phyloP scores from a whole-genome alignment of 2,113 vertebrate genomes.

The Stercorarius parasiticus region DNA sequence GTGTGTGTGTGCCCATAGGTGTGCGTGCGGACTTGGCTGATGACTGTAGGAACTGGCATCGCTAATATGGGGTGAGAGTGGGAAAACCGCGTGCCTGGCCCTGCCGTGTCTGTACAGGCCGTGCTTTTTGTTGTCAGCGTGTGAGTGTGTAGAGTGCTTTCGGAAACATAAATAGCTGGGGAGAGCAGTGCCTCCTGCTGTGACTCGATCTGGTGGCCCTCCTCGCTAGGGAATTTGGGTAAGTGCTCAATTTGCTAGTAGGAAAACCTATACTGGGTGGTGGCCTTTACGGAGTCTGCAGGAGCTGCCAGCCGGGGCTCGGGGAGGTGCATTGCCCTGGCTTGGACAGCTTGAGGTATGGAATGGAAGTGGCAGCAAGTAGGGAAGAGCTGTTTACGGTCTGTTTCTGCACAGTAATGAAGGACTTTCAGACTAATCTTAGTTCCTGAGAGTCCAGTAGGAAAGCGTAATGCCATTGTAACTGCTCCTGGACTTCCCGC shows the following conservation, averaged over 20 bases:
- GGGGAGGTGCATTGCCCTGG: neutral
- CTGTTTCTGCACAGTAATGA: neutral
- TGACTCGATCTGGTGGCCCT: neutral
- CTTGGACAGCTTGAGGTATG: neutral
- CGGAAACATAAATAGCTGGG: neutral
- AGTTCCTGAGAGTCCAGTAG: neutral
- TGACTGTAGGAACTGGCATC: neutral
- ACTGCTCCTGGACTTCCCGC: neutral
- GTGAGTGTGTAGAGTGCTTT: neutral
- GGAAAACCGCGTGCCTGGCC: neutral
- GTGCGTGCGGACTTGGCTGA: neutral
- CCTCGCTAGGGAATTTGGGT: neutral
- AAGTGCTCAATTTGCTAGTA: neutral
- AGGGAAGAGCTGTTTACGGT: neutral
- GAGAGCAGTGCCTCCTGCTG: neutral
- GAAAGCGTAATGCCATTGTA: accelerated
- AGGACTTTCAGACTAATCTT: neutral
- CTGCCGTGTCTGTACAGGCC: neutral
- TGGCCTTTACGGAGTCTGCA: neutral
- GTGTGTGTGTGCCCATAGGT: accelerated
- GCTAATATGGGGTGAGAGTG: no score
- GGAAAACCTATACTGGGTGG: neutral
- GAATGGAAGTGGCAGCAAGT: neutral
- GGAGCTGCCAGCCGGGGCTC: neutral
- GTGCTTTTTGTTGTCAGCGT: neutral